Evolutionary conservation across 1,140 invertebrate species (phyloP).

Genomic region (Trichonephila inaurata): DNA sequence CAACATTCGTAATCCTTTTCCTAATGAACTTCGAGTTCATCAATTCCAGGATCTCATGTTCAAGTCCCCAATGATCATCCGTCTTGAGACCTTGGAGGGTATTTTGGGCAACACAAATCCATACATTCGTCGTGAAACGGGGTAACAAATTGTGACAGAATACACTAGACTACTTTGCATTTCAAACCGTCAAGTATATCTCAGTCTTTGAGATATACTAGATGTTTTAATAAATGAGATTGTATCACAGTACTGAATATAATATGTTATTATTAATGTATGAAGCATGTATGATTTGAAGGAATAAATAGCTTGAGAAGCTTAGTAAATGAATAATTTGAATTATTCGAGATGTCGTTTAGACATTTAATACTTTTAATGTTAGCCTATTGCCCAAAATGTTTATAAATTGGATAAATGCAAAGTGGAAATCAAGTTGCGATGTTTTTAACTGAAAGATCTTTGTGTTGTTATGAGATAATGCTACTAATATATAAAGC

Average conservation of each 20-base stretch:
- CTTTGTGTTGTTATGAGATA: no score
- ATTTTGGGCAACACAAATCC: background rate
- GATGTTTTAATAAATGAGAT: background rate
- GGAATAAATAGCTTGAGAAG: no score
- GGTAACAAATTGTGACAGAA: background rate
- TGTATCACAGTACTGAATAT: background rate
- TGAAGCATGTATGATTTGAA: no score
- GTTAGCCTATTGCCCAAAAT: no score
- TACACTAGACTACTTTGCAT: background rate
- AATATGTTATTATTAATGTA: background rate
- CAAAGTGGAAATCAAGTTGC: no score
- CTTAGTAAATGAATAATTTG: no score
- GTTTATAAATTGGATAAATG: no score
- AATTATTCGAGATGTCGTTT: no score
- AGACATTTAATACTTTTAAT: no score
- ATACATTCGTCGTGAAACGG: background rate
- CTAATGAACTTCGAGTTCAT: background rate
- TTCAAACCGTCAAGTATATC: background rate
- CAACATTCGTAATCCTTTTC: background rate
- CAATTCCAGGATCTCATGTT: background rate
- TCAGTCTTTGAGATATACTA: background rate
- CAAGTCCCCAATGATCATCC: background rate
- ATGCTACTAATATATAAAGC: no score
- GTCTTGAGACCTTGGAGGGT: background rate
- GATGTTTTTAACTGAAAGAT: no score